A percentile compares a stretch with the other conserved stretches of the same genome.
phyloP scores from a whole-genome alignment of 2,888 invertebrate species.

The Patella depressa region DNA sequence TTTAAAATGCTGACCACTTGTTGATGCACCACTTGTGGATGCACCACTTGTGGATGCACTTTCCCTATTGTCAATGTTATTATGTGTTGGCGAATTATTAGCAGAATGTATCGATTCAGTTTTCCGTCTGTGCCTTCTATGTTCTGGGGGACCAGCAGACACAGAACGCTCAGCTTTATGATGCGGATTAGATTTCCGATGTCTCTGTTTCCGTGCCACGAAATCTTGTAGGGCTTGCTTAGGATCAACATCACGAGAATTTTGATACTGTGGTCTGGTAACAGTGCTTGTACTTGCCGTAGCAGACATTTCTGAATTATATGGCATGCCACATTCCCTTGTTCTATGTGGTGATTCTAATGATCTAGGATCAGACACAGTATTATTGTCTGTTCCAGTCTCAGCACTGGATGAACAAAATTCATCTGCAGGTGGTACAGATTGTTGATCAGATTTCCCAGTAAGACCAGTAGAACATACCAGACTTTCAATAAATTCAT shows the following conservation, averaged over 20 bases:
- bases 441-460: background rate
- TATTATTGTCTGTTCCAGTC: background rate
- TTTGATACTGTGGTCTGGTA: background rate
- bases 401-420: background rate
- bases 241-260: background rate
- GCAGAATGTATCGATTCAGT: no score
- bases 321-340: background rate
- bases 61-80: no score
- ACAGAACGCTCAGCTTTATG: no score
- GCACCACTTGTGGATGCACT: no score
- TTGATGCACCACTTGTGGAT: no score
- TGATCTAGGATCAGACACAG: background rate
- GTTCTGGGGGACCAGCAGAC: no score
- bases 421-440: background rate
- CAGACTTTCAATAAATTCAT: slow-evolving; percentile 15
- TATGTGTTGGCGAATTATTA: no score
- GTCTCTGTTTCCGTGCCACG: background rate
- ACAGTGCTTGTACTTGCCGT: background rate
- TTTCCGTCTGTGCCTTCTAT: no score
- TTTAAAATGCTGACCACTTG: no score
- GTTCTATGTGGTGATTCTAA: background rate
- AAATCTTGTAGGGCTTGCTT: background rate
- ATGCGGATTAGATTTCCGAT: background rate
- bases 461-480: slow-evolving; percentile 8
- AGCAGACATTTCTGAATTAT: background rate